Evolutionary conservation across 1,140 invertebrate species (phyloP).

Genomic region (Papilio glaucus): DNA sequence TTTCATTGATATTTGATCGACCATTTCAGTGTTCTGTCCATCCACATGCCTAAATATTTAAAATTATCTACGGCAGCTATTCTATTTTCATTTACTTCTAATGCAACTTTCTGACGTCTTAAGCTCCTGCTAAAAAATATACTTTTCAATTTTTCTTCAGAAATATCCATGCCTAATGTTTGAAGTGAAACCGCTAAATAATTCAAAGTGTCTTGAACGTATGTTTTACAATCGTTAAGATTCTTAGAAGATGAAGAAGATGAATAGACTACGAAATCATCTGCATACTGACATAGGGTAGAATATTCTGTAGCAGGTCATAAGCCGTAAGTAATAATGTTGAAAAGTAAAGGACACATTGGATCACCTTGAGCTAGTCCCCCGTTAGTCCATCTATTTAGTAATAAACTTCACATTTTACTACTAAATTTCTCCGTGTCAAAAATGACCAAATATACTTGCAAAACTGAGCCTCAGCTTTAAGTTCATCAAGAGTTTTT

Average conservation of each 20-base stretch:
- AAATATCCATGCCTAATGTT: conserved; percentile 29
- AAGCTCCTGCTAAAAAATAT: conserved; percentile 37
- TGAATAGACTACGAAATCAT: no score
- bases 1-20: conserved; percentile 40
- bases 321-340: no score
- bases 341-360: no score
- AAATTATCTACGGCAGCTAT: not conserved
- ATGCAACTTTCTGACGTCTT: not conserved
- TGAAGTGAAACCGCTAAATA: not conserved
- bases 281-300: no score
- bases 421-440: no score
- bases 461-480: conserved; percentile 40
- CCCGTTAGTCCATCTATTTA: not conserved
- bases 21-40: conserved; percentile 39
- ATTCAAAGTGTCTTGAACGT: not conserved
- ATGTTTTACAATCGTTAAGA: no score
- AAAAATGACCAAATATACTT: conserved; percentile 42
- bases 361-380: no score
- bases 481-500: conserved; percentile 41
- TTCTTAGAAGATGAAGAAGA: no score
- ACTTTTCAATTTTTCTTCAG: conserved; percentile 30
- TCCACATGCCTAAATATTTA: conserved; percentile 40
- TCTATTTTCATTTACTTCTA: conserved; percentile 18
- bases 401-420: not conserved
- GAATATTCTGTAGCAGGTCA: no score